phyloP scores from a whole-genome alignment of 2,888 invertebrate genomes.

The Mimumesa dahlbomi region DNA sequence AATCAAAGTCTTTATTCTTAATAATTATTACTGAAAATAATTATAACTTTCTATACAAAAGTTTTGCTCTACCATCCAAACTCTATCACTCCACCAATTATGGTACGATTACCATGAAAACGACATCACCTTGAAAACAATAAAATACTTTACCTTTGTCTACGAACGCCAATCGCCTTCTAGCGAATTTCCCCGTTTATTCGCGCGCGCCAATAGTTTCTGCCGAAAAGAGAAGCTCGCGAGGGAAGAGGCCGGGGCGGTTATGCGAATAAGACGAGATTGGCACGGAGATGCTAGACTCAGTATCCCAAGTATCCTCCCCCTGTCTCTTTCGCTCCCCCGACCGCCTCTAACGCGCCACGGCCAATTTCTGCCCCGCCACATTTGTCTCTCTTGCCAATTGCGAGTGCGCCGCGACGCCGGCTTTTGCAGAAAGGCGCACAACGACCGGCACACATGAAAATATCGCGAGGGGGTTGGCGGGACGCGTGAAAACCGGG shows the following conservation, averaged over 20 bases:
- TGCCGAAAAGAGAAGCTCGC: slow-evolving; percentile 1
- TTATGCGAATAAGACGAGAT: slow-evolving; percentile 69
- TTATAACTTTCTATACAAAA: no score
- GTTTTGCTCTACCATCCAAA: no score
- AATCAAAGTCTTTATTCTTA: no score
- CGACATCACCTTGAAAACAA: no score
- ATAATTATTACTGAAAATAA: no score
- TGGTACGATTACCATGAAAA: no score
- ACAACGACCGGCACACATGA: slow-evolving; percentile 15
- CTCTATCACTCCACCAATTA: no score
- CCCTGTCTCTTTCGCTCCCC: slow-evolving; percentile 40
- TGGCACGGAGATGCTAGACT: slow-evolving; percentile 56
- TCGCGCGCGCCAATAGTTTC: not conserved
- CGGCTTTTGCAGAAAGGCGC: slow-evolving; percentile 28
- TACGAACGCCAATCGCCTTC: no score
- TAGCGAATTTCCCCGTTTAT: no score
- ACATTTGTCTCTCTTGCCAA: slow-evolving; percentile 78
- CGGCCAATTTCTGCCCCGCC: slow-evolving; percentile 77
- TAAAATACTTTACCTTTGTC: no score
- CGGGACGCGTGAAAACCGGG: slow-evolving; percentile 38
- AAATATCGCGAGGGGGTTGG: slow-evolving; percentile 15
- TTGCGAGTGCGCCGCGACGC: slow-evolving; percentile 59
- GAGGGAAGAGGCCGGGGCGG: slow-evolving; percentile 42
- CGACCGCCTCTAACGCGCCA: slow-evolving; percentile 60
- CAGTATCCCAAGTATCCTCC: slow-evolving; percentile 34